These are phyloP conservation scores for Pasiphila rectangulata DNA, from an alignment of 2,888 invertebrate species.

Conservation along the genomic window DNA sequence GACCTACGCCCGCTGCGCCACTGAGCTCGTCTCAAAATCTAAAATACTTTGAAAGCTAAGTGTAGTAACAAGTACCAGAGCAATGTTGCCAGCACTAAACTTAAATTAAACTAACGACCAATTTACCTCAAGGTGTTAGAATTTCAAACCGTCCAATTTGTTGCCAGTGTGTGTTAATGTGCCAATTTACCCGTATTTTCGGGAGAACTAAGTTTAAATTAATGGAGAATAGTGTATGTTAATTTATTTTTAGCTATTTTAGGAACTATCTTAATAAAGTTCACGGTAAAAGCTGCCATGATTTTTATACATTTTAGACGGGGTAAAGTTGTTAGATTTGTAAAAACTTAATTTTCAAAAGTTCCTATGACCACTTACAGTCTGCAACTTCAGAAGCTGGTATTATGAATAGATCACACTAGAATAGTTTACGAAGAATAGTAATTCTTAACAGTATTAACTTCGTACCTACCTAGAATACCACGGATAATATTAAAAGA, in stretches of 20 bases:
- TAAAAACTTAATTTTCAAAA: no score
- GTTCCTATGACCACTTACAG: no score
- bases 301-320: no score
- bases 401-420: no score
- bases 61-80: conserved; percentile 31
- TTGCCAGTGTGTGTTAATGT: conserved; percentile 37
- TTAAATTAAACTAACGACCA: conserved; percentile 48
- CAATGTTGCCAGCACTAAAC: conserved; percentile 40
- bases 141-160: conserved; percentile 41
- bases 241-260: neutral
- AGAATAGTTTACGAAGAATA: no score
- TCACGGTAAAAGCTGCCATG: neutral
- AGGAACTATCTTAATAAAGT: neutral
- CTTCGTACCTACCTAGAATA: no score
- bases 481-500: no score
- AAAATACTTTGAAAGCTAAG: neutral
- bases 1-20: no score
- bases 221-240: conserved; percentile 8
- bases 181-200: conserved; percentile 41
- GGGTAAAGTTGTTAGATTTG: no score
- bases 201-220: conserved; percentile 26
- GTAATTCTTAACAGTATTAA: no score
- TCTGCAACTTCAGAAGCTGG: no score
- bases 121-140: conserved; percentile 45
- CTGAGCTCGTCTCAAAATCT: no score